Evolutionary conservation across 2,888 invertebrate species (phyloP).

Genomic region (Yponomeuta malinellus): DNA sequence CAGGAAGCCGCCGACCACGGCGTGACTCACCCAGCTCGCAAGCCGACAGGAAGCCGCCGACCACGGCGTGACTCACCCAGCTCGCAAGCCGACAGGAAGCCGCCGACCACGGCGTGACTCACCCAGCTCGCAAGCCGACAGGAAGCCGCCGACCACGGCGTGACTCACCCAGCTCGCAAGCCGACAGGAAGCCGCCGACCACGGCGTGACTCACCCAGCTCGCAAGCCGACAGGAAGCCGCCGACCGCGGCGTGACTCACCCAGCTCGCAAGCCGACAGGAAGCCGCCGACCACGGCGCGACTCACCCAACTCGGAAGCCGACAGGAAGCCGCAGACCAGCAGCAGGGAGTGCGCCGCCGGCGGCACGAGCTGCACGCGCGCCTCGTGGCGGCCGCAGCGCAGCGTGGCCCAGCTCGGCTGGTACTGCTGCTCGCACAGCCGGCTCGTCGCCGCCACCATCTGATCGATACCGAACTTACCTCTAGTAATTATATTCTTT

Average conservation of each 20-base stretch:
- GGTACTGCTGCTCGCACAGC: constrained; percentile 64
- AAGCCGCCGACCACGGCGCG: background rate
- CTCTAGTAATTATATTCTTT: too few relatives aligned
- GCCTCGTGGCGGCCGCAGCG: constrained; percentile 66
- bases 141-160: constrained; percentile 20
- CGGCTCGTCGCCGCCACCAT: constrained; percentile 51
- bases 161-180: background rate
- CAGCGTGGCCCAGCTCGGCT: constrained; percentile 62
- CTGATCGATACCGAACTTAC: constrained; percentile 27
- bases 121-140: constrained; percentile 49
- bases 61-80: background rate
- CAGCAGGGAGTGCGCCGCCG: constrained; percentile 19
- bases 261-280: constrained; percentile 72
- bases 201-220: too few relatives aligned
- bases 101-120: background rate
- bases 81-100: background rate
- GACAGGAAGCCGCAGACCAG: background rate
- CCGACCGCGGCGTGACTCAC: constrained; percentile 79
- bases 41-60: constrained; percentile 51
- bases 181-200: background rate
- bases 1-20: constrained; percentile 87
- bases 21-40: constrained; percentile 71
- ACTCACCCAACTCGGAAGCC: background rate
- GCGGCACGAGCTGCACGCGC: constrained; percentile 60
- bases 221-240: constrained; percentile 90